Conservation (phyloP, 2,797 vertebrate species). For the Sparus aurata region DNA sequence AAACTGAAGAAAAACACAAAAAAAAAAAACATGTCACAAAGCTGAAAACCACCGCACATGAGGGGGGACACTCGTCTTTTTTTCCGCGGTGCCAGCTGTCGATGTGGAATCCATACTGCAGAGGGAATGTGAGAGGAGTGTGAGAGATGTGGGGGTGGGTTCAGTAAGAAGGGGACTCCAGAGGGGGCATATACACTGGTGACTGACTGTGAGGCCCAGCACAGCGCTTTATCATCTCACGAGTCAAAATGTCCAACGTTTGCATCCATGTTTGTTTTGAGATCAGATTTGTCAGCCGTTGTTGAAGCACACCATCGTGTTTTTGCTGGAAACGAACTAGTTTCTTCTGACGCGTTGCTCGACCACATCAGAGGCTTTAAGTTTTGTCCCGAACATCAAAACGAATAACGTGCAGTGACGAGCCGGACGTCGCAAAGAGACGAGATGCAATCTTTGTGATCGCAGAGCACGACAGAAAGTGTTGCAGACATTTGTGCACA, state of each 20-base stretch:
- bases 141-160: conserved; percentile 82
- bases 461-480: neutral
- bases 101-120: conserved; percentile 81
- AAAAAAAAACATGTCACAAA: conserved; percentile 41
- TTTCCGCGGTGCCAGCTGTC: conserved; percentile 82
- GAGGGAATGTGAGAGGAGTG: conserved; percentile 82
- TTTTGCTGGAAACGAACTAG: neutral
- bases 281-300: no score
- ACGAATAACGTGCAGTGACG: no score
- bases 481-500: no score
- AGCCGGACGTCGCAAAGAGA: fast-evolving
- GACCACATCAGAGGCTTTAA: neutral
- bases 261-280: neutral
- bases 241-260: neutral
- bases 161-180: conserved; percentile 49
- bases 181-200: conserved; percentile 24
- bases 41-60: conserved; percentile 45
- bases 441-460: no score
- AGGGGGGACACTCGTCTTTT: conserved; percentile 48
- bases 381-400: neutral
- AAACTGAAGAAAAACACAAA: no score
- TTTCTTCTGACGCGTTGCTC: neutral
- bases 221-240: neutral
- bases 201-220: conserved; percentile 13
- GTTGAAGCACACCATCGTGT: no score